A percentile compares a stretch with the other conserved stretches of the same genome.
These are phyloP conservation scores for Raja brachyura DNA, from an alignment of 2,113 vertebrate genomes.

Conservation along the genomic window DNA sequence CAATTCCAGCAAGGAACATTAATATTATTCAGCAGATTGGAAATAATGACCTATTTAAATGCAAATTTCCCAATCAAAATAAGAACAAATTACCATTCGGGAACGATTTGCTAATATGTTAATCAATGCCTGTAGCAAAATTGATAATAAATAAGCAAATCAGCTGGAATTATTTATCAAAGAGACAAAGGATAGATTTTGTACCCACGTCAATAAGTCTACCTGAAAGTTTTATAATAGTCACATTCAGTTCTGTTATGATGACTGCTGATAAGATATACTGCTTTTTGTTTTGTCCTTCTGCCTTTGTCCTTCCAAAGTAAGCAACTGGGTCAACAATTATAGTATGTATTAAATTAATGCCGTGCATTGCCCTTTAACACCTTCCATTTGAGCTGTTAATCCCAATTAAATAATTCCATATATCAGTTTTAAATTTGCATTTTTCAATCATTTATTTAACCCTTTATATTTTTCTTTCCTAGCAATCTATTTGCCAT, in stretches of 20 bases:
- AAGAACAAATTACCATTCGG: neutral
- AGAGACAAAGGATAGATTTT: neutral
- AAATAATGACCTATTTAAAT: neutral
- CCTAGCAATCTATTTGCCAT: neutral
- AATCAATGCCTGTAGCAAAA: neutral
- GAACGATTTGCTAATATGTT: neutral
- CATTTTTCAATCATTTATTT: neutral
- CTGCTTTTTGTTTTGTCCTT: neutral
- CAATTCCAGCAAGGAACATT: neutral
- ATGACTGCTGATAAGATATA: neutral
- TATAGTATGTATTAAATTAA: neutral
- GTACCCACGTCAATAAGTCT: neutral
- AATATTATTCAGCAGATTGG: neutral
- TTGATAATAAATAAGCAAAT: neutral
- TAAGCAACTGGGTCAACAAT: neutral
- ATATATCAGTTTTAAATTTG: no score
- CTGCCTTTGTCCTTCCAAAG: neutral
- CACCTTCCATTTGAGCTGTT: neutral
- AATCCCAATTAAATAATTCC: no score
- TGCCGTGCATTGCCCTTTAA: neutral
- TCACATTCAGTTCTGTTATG: neutral
- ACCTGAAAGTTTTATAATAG: neutral
- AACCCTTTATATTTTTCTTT: neutral
- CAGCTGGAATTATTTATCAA: neutral
- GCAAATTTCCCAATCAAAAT: neutral